These are phyloP conservation scores for Eolophus roseicapilla DNA, from an alignment of 2,113 vertebrate genomes.

Conservation along the genomic window DNA sequence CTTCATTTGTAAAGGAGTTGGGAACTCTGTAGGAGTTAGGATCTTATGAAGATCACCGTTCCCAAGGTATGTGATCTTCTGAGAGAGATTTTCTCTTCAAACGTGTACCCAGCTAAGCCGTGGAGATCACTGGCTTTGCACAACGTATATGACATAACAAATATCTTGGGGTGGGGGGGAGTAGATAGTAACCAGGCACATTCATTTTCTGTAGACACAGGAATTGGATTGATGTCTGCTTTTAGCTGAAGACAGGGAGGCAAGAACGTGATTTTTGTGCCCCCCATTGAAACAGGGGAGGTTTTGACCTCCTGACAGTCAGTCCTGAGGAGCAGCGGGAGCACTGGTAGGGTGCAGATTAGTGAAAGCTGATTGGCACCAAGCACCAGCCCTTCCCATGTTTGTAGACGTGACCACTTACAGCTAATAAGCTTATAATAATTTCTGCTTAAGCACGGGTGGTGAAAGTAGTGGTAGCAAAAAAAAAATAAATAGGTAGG, in stretches of 20 bases:
- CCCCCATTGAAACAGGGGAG: background rate
- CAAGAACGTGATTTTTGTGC: background rate
- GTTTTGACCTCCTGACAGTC: conserved; percentile 20
- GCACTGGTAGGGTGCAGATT: background rate
- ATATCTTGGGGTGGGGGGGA: background rate
- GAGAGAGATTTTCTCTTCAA: background rate
- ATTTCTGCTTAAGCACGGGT: conserved; percentile 48
- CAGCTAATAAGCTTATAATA: conserved; percentile 53
- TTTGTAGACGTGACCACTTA: conserved; percentile 56
- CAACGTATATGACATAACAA: background rate
- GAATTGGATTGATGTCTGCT: background rate
- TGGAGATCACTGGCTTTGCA: background rate
- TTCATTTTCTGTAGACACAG: background rate
- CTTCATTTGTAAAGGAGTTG: background rate
- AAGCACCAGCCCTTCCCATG: conserved; percentile 19
- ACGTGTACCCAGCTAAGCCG: background rate
- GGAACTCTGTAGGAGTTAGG: background rate
- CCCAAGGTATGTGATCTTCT: rapidly evolving
- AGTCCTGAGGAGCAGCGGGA: background rate
- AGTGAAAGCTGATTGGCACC: conserved; percentile 43
- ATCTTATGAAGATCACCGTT: background rate
- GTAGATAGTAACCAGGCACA: background rate
- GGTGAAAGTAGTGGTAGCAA: conserved; percentile 16
- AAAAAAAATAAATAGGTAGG: background rate
- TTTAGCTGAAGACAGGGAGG: background rate